phyloP scores from a whole-genome alignment of 2,113 vertebrate species.

The Ochotona princeps region DNA sequence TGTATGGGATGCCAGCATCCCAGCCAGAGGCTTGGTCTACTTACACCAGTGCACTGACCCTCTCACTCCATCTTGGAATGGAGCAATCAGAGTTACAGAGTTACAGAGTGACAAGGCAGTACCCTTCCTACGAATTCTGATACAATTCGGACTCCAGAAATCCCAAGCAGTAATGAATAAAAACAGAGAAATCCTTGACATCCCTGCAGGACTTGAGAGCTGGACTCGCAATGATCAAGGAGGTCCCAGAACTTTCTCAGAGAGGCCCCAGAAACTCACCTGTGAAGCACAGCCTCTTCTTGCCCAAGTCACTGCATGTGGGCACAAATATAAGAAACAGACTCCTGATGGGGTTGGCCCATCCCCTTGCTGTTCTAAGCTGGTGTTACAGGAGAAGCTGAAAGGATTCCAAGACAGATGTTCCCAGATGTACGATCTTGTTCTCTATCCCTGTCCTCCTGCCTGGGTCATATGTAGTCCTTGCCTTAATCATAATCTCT shows the following conservation, averaged over 20 bases:
- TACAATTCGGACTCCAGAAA: background rate
- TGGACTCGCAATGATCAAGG: background rate
- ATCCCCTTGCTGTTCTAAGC: background rate
- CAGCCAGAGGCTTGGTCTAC: too few relatives aligned
- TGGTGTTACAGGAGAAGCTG: background rate
- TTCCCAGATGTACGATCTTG: background rate
- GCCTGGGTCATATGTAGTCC: background rate
- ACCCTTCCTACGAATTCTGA: background rate
- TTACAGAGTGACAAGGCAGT: background rate
- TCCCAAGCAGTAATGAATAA: background rate
- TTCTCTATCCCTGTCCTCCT: background rate
- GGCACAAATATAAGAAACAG: too few relatives aligned
- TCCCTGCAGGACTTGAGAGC: background rate
- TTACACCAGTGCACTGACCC: too few relatives aligned
- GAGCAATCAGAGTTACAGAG: slow-evolving; percentile 11
- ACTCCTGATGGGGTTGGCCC: too few relatives aligned
- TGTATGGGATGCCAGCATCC: too few relatives aligned
- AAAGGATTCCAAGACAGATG: background rate
- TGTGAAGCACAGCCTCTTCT: background rate
- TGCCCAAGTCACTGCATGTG: background rate
- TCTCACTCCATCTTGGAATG: background rate
- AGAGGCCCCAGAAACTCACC: background rate
- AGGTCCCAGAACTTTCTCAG: too few relatives aligned
- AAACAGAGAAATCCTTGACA: background rate
- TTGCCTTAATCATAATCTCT: background rate